Conservation (phyloP, 37 sponge, comb jelly and placozoan species). For the Corticium candelabrum region DNA sequence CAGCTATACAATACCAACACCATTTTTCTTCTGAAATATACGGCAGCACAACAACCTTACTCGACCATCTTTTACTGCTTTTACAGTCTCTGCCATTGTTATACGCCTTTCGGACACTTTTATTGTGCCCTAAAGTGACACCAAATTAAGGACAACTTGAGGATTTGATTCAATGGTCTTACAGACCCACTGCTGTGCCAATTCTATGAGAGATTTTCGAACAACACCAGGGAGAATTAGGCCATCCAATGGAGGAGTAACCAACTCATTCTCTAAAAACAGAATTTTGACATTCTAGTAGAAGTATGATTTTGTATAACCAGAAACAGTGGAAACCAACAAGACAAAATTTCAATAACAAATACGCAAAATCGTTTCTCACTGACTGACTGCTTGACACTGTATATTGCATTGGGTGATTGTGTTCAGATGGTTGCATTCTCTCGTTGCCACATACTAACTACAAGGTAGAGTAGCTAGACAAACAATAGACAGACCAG, state of each 20-base stretch:
- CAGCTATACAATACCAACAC: conserved; percentile 26
- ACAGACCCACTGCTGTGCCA: conserved; percentile 72
- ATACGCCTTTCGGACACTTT: conserved; percentile 79
- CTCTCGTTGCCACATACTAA: no score
- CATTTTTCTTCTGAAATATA: not conserved
- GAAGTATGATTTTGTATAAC: not conserved
- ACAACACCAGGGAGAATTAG: conserved; percentile 95
- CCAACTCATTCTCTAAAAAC: conserved; percentile 83
- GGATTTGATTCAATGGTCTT: not conserved
- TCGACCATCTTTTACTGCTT: conserved; percentile 64
- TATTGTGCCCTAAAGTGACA: conserved; percentile 55
- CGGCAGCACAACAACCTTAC: conserved; percentile 34
- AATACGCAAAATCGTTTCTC: not conserved
- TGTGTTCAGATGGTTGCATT: no score
- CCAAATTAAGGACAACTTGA: not conserved
- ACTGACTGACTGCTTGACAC: not conserved
- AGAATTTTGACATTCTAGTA: not conserved
- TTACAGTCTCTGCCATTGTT: conserved; percentile 71
- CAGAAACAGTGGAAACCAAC: not conserved
- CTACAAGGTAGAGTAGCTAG: no score
- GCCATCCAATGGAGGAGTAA: conserved; percentile 90
- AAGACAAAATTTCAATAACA: conserved; percentile 5
- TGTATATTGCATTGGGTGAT: no score
- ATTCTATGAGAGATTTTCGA: conserved; percentile 71
- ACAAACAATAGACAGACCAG: no score